Evolutionary conservation across 1,140 invertebrate species (phyloP).

Genomic region (Phortica variegata): DNA sequence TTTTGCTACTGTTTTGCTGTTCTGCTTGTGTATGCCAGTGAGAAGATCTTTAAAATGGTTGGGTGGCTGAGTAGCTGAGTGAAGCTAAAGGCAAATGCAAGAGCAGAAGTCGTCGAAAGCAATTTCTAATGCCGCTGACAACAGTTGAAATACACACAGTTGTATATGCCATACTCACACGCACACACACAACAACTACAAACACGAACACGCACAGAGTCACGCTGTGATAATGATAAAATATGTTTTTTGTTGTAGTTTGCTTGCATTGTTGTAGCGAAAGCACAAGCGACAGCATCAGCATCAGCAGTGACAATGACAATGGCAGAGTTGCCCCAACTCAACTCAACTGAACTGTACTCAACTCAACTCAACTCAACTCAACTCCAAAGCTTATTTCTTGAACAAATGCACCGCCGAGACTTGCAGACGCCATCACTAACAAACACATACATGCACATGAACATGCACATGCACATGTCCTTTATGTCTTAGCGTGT

Average conservation of each 20-base stretch:
- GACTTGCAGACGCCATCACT: background rate
- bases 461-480: constrained; percentile 17
- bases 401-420: background rate
- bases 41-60: background rate
- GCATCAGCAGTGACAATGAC: background rate
- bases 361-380: background rate
- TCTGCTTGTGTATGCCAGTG: constrained; percentile 1
- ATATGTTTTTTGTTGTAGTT: constrained; percentile 6
- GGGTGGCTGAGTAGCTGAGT: background rate
- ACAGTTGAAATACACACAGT: background rate
- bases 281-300: background rate
- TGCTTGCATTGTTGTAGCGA: no score
- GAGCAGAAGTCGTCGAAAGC: constrained; percentile 17
- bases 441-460: constrained; percentile 1
- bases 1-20: constrained; percentile 33
- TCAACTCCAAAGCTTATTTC: background rate
- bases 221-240: constrained; percentile 29
- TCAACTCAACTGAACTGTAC: background rate
- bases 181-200: no score
- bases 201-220: background rate
- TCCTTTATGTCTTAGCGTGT: constrained; percentile 9
- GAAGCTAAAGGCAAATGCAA: background rate
- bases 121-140: constrained; percentile 18
- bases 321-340: background rate
- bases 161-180: no score